Conservation (phyloP, 2,888 invertebrate genomes). For the Germaria angustata region DNA sequence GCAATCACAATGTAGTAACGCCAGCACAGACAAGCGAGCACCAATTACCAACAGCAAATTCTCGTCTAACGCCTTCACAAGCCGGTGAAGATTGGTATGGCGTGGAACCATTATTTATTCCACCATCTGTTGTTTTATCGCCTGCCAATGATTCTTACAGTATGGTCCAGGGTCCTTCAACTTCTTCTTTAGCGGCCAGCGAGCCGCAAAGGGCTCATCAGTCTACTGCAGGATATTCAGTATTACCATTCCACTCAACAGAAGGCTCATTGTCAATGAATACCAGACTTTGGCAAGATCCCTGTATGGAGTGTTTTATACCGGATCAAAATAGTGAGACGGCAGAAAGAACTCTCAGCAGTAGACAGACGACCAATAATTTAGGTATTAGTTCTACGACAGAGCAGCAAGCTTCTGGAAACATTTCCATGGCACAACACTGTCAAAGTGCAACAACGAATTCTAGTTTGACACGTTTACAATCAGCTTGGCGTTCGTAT, state of each 20-base stretch:
- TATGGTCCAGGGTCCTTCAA: constrained; percentile 13
- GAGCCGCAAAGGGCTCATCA: constrained; percentile 61
- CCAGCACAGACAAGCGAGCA: constrained; percentile 18
- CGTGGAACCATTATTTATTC: constrained; percentile 28
- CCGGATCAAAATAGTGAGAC: constrained; percentile 40
- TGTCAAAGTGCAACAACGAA: constrained; percentile 49
- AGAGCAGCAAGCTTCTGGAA: constrained; percentile 19
- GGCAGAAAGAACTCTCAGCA: constrained; percentile 8
- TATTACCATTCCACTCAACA: constrained; percentile 42
- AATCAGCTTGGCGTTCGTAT: constrained; percentile 58
- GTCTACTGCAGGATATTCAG: constrained; percentile 46
- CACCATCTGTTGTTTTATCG: constrained; percentile 39
- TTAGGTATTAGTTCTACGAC: constrained; percentile 25
- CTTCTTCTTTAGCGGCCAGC: constrained; percentile 6
- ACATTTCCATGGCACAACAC: constrained; percentile 37
- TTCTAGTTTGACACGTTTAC: constrained; percentile 42
- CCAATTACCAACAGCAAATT: not conserved
- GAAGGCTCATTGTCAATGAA: constrained; percentile 33
- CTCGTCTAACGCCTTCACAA: constrained; percentile 6
- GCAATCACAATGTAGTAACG: constrained; percentile 12
- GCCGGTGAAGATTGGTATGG: constrained; percentile 52
- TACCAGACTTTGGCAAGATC: constrained; percentile 50
- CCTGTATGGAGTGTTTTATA: constrained; percentile 60
- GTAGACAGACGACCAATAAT: constrained; percentile 29
- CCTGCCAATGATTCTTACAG: constrained; percentile 27